Percentiles rank a stretch among this genome's conserved stretches.
Conservation (phyloP, 2,797 vertebrate species). For the Amniataba percoides region DNA sequence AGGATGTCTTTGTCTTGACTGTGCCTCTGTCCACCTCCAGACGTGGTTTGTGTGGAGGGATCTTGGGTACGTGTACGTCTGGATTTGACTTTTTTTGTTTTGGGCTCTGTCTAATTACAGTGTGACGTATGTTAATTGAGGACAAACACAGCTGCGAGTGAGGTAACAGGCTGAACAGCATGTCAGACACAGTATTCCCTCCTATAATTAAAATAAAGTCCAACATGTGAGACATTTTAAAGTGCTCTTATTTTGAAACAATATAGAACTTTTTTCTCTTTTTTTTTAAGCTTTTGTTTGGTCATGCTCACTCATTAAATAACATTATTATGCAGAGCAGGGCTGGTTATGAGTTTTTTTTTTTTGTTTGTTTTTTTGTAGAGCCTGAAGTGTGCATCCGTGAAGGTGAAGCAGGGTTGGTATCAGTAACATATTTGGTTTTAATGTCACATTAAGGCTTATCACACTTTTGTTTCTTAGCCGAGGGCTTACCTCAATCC, state of each 20-base stretch:
- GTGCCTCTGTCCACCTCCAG: neutral
- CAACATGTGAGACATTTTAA: neutral
- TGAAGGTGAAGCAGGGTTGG: neutral
- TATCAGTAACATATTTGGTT: neutral
- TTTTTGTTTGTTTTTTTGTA: constrained; percentile 5
- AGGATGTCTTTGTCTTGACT: neutral
- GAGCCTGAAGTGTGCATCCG: constrained; percentile 9
- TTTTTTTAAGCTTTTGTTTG: no score
- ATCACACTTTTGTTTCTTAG: constrained; percentile 9
- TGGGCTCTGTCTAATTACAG: constrained; percentile 19
- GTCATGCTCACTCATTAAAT: neutral
- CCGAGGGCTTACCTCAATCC: neutral
- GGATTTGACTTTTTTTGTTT: constrained; percentile 6
- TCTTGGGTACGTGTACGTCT: neutral
- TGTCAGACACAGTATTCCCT: constrained; percentile 1
- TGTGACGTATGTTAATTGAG: constrained; percentile 12
- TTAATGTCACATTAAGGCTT: constrained; percentile 23
- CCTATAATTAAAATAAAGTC: neutral
- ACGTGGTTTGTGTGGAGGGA: neutral
- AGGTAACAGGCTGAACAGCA: neutral
- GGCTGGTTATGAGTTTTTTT: neutral
- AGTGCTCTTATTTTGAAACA: neutral
- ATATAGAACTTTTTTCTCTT: no score
- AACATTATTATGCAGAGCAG: neutral
- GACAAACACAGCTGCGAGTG: constrained; percentile 9